Conservation (phyloP, 1,140 invertebrate species). For the Holcopasites calliopsidis region DNA sequence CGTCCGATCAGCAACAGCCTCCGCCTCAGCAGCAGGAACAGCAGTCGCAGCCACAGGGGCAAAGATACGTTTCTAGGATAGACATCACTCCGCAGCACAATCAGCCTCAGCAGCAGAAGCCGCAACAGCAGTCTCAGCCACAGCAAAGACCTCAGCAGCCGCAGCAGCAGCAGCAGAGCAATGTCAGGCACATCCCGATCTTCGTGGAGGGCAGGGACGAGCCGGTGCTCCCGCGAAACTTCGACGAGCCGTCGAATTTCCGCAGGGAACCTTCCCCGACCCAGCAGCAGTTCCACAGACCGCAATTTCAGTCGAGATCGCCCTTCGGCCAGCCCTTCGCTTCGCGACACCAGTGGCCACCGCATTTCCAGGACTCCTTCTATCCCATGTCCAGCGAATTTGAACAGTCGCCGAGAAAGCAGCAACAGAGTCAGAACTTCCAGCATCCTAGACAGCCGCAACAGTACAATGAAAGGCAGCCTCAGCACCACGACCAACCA, state of each 20-base stretch:
- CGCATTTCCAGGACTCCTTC: conserved; percentile 62
- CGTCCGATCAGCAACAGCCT: conserved; percentile 49
- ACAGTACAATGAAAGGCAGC: conserved; percentile 64
- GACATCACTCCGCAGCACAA: conserved; percentile 80
- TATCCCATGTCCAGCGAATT: conserved; percentile 69
- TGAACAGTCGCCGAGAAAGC: conserved; percentile 67
- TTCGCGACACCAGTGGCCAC: conserved; percentile 57
- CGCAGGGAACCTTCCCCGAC: conserved; percentile 77
- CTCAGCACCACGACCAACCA: conserved; percentile 57
- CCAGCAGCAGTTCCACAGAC: conserved; percentile 72
- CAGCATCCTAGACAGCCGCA: conserved; percentile 52
- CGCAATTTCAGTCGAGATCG: conserved; percentile 73
- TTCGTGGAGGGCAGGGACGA: conserved; percentile 91
- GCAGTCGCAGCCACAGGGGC: conserved; percentile 42
- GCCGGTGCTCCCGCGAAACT: conserved; percentile 84
- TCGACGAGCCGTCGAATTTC: conserved; percentile 60
- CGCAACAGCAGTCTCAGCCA: conserved; percentile 59
- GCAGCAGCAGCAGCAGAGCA: conserved; percentile 70
- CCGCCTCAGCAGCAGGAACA: conserved; percentile 67
- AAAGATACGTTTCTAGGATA: conserved; percentile 80
- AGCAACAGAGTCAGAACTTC: conserved; percentile 65
- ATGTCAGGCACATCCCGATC: conserved; percentile 91
- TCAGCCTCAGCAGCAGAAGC: conserved; percentile 37
- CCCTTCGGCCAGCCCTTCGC: conserved; percentile 64
- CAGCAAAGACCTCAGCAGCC: conserved; percentile 60